Evolutionary conservation across 2,797 vertebrate genomes (phyloP).

Genomic region (Lophius americanus): DNA sequence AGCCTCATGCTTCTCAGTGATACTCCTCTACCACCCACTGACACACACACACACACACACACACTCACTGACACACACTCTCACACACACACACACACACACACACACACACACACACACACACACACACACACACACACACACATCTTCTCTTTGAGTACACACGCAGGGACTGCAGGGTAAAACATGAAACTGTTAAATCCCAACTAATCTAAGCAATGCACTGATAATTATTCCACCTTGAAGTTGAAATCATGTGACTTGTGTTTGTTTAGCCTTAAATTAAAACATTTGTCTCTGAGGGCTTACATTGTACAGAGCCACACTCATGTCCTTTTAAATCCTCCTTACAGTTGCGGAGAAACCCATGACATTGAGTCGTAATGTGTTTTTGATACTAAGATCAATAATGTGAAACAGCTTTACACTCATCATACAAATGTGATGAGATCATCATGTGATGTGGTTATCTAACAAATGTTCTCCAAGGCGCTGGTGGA

Average conservation of each 20-base stretch:
- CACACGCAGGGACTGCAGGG: background rate
- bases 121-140: background rate
- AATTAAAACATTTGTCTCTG: background rate
- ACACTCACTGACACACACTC: background rate
- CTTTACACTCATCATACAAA: background rate
- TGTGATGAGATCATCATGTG: background rate
- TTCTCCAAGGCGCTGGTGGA: background rate
- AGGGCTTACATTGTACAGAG: background rate
- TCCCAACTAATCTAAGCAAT: background rate
- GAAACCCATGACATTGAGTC: background rate
- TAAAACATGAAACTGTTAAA: slow-evolving; percentile 2
- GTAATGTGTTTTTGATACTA: background rate
- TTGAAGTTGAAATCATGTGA: background rate
- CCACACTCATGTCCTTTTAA: background rate
- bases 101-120: background rate
- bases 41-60: slow-evolving; percentile 31
- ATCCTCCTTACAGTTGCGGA: background rate
- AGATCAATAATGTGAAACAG: background rate
- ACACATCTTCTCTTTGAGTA: background rate
- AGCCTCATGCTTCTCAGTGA: slow-evolving; percentile 68
- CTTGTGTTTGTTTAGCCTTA: background rate
- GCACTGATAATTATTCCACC: background rate
- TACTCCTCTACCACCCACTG: slow-evolving; percentile 40
- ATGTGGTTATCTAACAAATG: no score
- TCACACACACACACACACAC: background rate